Evolutionary conservation across 2,888 invertebrate genomes (phyloP).

Genomic region (Pyrrhia umbra): DNA sequence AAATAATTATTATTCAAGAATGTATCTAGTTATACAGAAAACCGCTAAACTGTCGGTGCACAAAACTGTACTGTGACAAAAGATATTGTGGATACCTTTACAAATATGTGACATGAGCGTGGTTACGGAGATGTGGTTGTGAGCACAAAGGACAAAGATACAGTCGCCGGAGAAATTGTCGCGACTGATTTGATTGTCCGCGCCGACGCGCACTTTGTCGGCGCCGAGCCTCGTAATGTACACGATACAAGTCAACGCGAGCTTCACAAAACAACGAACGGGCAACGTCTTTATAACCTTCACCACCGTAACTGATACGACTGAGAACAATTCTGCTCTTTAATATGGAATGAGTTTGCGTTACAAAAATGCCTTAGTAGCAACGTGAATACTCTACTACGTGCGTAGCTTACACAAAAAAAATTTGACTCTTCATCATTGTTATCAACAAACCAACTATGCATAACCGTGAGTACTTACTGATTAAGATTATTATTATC

Average conservation of each 20-base stretch:
- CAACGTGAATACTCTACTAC: too few relatives aligned
- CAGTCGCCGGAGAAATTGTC: slow-evolving; percentile 77
- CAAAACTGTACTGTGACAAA: slow-evolving; percentile 54
- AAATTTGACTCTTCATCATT: slow-evolving; percentile 1
- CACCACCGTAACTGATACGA: slow-evolving; percentile 71
- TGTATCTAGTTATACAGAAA: slow-evolving; percentile 30
- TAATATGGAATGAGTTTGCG: slow-evolving; percentile 18
- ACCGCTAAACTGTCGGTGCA: slow-evolving; percentile 53
- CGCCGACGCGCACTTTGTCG: slow-evolving; percentile 82
- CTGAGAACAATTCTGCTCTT: slow-evolving; percentile 51
- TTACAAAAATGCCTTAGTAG: slow-evolving; percentile 11
- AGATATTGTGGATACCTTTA: slow-evolving; percentile 64
- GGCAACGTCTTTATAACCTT: slow-evolving; percentile 72
- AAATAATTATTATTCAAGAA: slow-evolving; percentile 55
- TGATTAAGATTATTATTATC: slow-evolving; percentile 33
- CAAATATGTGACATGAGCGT: slow-evolving; percentile 61
- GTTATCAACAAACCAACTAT: neutral
- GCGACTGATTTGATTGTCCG: slow-evolving; percentile 83
- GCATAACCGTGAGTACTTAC: slow-evolving; percentile 56
- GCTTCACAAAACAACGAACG: slow-evolving; percentile 62
- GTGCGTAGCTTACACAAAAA: too few relatives aligned
- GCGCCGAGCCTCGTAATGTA: slow-evolving; percentile 58
- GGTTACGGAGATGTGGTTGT: slow-evolving; percentile 42
- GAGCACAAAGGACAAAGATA: slow-evolving; percentile 70
- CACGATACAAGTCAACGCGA: slow-evolving; percentile 50